These are phyloP conservation scores for Ophion ellenae DNA, from an alignment of 2,888 invertebrate genomes.

Conservation along the genomic window DNA sequence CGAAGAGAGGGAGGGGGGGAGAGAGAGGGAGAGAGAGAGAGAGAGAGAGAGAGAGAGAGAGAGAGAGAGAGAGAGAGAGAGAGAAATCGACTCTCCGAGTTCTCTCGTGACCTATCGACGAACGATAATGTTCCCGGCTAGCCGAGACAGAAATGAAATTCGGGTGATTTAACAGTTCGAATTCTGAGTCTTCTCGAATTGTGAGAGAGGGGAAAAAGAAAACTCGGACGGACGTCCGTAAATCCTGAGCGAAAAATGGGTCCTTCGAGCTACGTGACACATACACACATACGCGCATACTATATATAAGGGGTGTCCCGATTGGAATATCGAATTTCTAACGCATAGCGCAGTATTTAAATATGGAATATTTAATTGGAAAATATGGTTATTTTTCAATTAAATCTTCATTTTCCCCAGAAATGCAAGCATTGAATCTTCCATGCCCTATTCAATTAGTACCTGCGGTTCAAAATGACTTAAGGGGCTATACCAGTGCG, in stretches of 20 bases:
- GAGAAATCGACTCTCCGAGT: slow-evolving; percentile 36
- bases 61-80: neutral
- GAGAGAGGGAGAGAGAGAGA: neutral
- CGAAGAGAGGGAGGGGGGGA: slow-evolving; percentile 9
- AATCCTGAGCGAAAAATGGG: slow-evolving; percentile 76
- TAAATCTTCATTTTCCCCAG: no score
- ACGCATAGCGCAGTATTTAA: neutral
- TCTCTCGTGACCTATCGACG: slow-evolving; percentile 70
- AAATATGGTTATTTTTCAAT: neutral
- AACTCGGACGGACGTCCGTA: slow-evolving; percentile 71
- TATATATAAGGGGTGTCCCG: slow-evolving; percentile 19
- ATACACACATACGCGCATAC: slow-evolving; percentile 5
- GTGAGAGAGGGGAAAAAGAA: slow-evolving; percentile 52
- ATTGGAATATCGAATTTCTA: neutral
- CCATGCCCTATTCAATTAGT: no score
- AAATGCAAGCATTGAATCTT: no score
- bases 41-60: neutral
- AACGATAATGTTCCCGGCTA: slow-evolving; percentile 76
- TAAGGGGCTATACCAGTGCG: no score
- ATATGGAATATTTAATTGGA: no score
- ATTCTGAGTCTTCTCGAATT: slow-evolving; percentile 71
- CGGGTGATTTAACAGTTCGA: slow-evolving; percentile 79
- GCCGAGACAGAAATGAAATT: slow-evolving; percentile 80
- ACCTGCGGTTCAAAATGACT: no score
- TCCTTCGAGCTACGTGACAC: slow-evolving; percentile 42